Percentiles rank a stretch among this genome's conserved stretches.
Conservation (phyloP, 2,888 invertebrate genomes). For the Seladonia tumulorum region DNA sequence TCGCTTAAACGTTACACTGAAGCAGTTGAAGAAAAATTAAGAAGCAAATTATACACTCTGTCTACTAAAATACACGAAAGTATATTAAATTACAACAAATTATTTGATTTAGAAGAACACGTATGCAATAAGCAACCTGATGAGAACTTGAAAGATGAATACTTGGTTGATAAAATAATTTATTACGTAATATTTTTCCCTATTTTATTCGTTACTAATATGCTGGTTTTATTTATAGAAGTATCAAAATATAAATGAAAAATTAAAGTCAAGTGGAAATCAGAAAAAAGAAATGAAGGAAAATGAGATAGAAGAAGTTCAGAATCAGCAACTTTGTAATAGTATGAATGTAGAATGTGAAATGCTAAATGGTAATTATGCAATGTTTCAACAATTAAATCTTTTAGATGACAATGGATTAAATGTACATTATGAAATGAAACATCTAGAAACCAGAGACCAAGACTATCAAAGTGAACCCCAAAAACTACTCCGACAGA, state of each 20-base stretch:
- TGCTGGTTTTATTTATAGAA: conserved; percentile 17
- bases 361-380: conserved; percentile 12
- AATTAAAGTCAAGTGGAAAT: not conserved
- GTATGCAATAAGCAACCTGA: not conserved
- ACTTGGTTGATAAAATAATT: conserved; percentile 28
- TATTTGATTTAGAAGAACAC: conserved; percentile 16
- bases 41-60: conserved; percentile 45
- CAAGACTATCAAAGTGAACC: conserved; percentile 49
- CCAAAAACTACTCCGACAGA: conserved; percentile 58
- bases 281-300: conserved; percentile 31
- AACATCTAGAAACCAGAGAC: conserved; percentile 38
- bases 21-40: conserved; percentile 37
- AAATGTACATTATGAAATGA: conserved; percentile 23
- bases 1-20: conserved; percentile 28
- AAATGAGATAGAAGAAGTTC: conserved; percentile 36
- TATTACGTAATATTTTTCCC: not conserved
- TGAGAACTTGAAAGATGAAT: conserved; percentile 19
- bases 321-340: not conserved
- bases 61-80: conserved; percentile 52
- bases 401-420: conserved; percentile 9
- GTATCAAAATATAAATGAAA: conserved; percentile 16
- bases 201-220: conserved; percentile 26
- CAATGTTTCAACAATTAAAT: not conserved
- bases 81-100: conserved; percentile 30
- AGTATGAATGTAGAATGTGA: not conserved